Base-by-base conservation (phyloP, 2,888 invertebrate genomes). In the Oconnorella tubifera region DNA sequence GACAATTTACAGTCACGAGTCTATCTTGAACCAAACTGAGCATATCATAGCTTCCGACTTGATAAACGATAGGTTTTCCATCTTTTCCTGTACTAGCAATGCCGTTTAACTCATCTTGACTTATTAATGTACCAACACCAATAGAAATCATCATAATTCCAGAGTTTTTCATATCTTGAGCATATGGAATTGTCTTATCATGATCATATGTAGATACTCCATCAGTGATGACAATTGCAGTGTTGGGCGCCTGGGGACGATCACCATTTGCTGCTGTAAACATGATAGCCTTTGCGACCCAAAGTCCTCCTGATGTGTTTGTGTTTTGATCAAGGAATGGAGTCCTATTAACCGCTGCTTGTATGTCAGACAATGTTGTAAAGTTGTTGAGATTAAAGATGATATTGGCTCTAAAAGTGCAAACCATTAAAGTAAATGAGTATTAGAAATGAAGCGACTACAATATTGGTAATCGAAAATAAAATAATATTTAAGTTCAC, bases 191-290 rank as follows among this genome's bases (percentile, higher is more conserved):
- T 14, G 64, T 64, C 25, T 49, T 29, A 19, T 66, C 32, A 19
- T 19, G 29, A 55, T 69, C 69, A 23, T 59, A 33, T 27, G 77
- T 79, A 23, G 78, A 77, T 27, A 75, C 73, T 65, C 79, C 79
- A 59, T 79, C 75, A 0, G 76, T 75, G 33, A 77, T 63, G n/a
- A 77, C 66, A 32, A 77, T 63, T 14, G 65, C 73, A 29, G 75
- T 65, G 59, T 76, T 75, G n/a, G 71, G 70, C 3, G 75, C 76
- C 40, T 58, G 63, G 10, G 70, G 59, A 3, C 78, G 70, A 61
- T 77, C 78, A 19, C 78, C 78, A 49, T 74, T 74, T 3, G 53
- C 63, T 10, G 68, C 55, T 0, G 71, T 68, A 62, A 77, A 79
- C 77, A 78, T 74, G 4, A 61, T 55, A n/a, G n/a, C n/a, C 14